Base-by-base conservation (phyloP, 2,113 vertebrate species). In the Cyanistes caeruleus region DNA sequence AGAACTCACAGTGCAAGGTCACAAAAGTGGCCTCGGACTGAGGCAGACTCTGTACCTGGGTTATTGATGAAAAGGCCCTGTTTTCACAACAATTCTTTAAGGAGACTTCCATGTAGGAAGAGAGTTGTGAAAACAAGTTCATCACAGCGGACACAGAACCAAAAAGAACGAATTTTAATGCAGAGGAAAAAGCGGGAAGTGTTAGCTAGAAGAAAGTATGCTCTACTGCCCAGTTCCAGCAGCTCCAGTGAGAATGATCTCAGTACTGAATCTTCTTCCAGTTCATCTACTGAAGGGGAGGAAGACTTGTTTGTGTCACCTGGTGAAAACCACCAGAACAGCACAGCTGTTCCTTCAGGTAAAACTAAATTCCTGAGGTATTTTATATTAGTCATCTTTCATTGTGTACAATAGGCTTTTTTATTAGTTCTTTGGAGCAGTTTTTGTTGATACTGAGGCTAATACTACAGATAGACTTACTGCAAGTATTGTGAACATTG, bases 101-200 rank as follows among this genome's bases (percentile, higher is more conserved):
- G 98, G 75, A 98, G 99, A 84, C 97, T 98, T 64, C 97, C 98
- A 24, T 99, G 99, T 93, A 98, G 99, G 93, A 99, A 99, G 92
- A 98, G 99, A 53, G 98, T 98, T 97, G 97, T 99, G 88, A 99
- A 99, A 98, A 97, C 97, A n/a, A 98, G 98, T 87, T 98, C 98
- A 21, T 98, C 98, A 7, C 99, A 98, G 93, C 98, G 99, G 95
- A 99, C 99, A 64, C 99, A 99, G 93, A 99, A 99, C 97, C 99
- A 99, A 94, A 99, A 99, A 92, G 99, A 99, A 78, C 98, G 99
- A 52, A 98, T 99, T 93, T 98, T 99, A 92, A 98, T 99, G 98
- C 99, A 99, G 98, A 98, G 99, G 90, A 99, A 99, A 92, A 99
- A 99, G 95, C 98, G 99, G 64, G 99, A 99, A 87, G 99, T 99